Evolutionary conservation across 2,888 invertebrate genomes (phyloP).

Genomic region (Athalia cordata): DNA sequence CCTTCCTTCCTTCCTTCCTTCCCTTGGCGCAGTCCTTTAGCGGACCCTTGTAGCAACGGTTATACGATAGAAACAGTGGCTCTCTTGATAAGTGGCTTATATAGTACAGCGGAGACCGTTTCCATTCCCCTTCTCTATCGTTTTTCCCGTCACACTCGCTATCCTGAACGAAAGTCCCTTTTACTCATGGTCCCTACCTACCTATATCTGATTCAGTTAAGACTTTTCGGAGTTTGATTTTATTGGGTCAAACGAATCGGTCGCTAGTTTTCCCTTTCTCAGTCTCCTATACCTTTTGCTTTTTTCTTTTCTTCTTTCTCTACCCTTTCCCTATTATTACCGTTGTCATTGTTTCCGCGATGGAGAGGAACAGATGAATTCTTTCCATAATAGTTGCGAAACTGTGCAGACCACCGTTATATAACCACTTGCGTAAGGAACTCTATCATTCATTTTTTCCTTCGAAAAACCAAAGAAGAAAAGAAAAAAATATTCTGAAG

Average conservation of each 20-base stretch:
- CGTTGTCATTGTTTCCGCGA: background rate
- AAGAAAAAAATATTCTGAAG: background rate
- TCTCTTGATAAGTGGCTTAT: slow-evolving; percentile 62
- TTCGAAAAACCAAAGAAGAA: background rate
- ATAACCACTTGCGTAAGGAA: background rate
- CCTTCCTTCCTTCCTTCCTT: background rate
- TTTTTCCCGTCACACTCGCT: slow-evolving; percentile 9
- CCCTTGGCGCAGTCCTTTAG: slow-evolving; percentile 21
- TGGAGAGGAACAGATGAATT: background rate
- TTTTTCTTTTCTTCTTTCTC: background rate
- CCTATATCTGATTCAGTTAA: slow-evolving; percentile 34
- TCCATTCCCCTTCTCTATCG: slow-evolving; percentile 8
- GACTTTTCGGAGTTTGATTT: slow-evolving; percentile 37
- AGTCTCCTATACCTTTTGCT: too few relatives aligned
- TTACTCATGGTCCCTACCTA: background rate
- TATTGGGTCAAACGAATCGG: slow-evolving; percentile 34
- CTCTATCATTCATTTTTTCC: slow-evolving; percentile 34
- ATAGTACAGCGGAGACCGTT: slow-evolving; percentile 46
- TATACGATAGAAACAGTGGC: slow-evolving; percentile 46
- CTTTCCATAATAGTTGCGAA: background rate
- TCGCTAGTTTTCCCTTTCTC: background rate
- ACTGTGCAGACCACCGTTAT: slow-evolving; percentile 1
- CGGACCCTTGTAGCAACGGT: slow-evolving; percentile 22
- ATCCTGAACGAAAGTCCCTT: background rate
- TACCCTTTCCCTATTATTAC: background rate